Evolutionary conservation across 2,797 vertebrate species (phyloP).

Genomic region (Coregonus suidteri): DNA sequence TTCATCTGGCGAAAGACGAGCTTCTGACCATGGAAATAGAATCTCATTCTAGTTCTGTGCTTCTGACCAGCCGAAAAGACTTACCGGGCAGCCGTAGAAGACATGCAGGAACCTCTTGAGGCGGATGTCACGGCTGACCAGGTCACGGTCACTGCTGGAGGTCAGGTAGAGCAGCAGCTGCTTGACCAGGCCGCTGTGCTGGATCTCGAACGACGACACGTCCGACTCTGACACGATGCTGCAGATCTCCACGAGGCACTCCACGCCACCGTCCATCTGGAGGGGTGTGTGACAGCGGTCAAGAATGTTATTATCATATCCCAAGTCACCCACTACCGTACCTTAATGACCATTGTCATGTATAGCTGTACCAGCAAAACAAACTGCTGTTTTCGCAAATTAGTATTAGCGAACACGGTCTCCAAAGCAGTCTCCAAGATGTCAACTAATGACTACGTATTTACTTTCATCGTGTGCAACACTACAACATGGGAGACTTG

Average conservation of each 20-base stretch:
- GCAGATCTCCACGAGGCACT: constrained; percentile 98
- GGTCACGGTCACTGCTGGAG: constrained; percentile 89
- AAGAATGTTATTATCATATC: no score
- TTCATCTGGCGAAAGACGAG: no score
- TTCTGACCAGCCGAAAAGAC: constrained; percentile 34
- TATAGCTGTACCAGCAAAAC: no score
- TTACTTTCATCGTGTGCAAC: no score
- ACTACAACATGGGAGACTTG: no score
- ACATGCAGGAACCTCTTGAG: constrained; percentile 97
- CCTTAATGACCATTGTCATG: no score
- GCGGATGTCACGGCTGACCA: constrained; percentile 89
- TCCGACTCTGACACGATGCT: constrained; percentile 98
- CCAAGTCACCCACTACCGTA: no score
- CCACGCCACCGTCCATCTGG: constrained; percentile 93
- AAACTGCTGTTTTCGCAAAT: no score
- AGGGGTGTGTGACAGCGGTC: no score
- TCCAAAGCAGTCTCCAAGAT: no score
- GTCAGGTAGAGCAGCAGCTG: constrained; percentile 95
- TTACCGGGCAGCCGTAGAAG: constrained; percentile 94
- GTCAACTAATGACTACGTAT: no score
- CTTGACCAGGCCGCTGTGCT: constrained; percentile 98
- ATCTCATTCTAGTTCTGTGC: neutral
- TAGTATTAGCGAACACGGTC: no score
- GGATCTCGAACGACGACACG: constrained; percentile 98
- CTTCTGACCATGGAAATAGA: neutral